Conservation (phyloP, 1,140 invertebrate genomes). For the Caerostris darwini region DNA sequence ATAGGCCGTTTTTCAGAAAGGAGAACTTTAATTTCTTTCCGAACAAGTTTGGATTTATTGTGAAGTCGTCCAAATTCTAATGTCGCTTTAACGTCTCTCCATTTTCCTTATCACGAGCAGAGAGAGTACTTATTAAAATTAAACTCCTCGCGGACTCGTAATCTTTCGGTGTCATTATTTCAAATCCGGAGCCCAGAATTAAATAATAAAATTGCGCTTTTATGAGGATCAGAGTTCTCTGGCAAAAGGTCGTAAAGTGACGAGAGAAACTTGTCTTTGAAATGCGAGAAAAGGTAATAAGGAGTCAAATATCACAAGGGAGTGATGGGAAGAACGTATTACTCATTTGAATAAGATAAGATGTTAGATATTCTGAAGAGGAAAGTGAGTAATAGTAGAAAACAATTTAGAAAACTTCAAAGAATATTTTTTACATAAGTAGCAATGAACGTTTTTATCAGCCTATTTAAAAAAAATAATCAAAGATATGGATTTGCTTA, state of each 20-base stretch:
- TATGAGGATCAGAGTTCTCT: neutral
- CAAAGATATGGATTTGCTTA: no score
- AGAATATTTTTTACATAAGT: no score
- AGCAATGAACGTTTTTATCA: no score
- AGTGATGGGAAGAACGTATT: no score
- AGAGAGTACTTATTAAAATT: constrained; percentile 3
- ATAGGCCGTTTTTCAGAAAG: neutral
- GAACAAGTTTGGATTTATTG: neutral
- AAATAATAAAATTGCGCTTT: neutral
- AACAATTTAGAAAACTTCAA: no score
- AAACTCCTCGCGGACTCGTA: neutral
- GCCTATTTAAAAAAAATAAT: no score
- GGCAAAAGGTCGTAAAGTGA: neutral
- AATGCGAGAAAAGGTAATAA: neutral
- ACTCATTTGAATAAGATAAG: no score
- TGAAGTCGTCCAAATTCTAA: neutral
- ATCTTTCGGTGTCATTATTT: neutral
- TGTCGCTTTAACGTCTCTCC: neutral
- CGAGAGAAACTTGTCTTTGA: neutral
- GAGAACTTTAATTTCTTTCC: neutral
- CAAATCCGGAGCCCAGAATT: neutral
- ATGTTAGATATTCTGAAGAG: no score
- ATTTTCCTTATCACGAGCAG: neutral
- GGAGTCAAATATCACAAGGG: neutral
- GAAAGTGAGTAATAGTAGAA: no score